Base-by-base conservation (phyloP, 2,113 vertebrate genomes). In the Arizona elegans region DNA sequence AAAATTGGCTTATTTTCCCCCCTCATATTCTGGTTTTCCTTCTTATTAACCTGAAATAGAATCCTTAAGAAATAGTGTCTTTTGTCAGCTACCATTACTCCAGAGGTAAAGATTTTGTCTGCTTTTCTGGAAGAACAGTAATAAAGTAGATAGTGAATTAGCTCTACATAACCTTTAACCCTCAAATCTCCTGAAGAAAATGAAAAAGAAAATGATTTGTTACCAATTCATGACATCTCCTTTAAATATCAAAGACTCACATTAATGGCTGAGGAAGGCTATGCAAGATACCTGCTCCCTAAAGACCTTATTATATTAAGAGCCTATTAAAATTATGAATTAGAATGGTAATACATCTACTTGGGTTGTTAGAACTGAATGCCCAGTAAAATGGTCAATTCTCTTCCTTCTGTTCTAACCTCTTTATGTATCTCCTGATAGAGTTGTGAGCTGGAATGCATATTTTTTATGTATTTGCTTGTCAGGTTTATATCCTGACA, bases 21-120 rank as follows among this genome's bases (percentile, higher is more conserved):
- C 23, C 65, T 55, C 87, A 87, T 38, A 95, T 94, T 6, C 91
- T 92, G 38, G 4, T 86, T 94, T 65, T 93, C 56, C 56, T 17
- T 94, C 91, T 90, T 90, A 94, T 87, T 90, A 95, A 94, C 1
- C 62, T 95, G 8, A 94, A 92, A 70, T 26, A 88, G 3, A 94
- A 96, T 93, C 59, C 90, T 4, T 59, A 9, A 94, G 50, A 95
- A 93, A 94, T 3, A 47, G 1, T 5, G 29, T 70, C 91, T 90
- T 91, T 90, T 94, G 62, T 94, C 90, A 93, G 70, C 9, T 65
- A 91, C 38, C 47, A 58, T 58, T 93, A 90, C 75, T 55, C 47
- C 29, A 93, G 33, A 81, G 62, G 58, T 92, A 94, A 96, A 94
- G 15, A 90, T 0, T 24, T 13, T 65, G 8, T 59, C 43, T 0